Conservation (phyloP, 2,797 vertebrate genomes). For the Prunella strophiata region DNA sequence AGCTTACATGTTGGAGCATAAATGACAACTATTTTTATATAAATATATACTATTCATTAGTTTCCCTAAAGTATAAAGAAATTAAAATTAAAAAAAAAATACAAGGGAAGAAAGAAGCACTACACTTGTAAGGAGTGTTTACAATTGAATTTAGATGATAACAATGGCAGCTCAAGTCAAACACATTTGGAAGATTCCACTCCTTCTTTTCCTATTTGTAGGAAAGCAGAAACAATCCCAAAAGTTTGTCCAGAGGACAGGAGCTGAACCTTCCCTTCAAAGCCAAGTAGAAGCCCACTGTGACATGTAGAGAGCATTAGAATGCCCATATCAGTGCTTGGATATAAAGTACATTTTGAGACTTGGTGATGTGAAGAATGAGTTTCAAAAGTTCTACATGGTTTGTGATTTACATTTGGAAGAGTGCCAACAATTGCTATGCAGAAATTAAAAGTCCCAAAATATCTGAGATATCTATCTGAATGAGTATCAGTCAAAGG, state of each 20-base stretch:
- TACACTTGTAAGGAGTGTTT: neutral
- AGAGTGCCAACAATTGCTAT: neutral
- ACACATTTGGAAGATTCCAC: neutral
- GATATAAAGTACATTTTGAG: neutral
- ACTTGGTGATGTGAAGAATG: neutral
- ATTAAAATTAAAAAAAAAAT: rapidly evolving
- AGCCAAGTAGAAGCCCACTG: neutral
- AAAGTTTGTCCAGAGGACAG: neutral
- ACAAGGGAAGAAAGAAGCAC: neutral
- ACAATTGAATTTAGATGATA: neutral
- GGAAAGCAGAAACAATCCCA: neutral
- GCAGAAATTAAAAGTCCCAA: neutral
- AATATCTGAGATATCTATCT: constrained; percentile 17
- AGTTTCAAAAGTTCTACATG: neutral
- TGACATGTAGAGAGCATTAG: neutral
- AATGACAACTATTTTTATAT: neutral
- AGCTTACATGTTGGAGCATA: neutral
- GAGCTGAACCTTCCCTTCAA: neutral
- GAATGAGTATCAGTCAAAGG: neutral
- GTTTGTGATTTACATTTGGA: neutral
- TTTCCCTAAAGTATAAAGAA: neutral
- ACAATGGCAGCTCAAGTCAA: neutral
- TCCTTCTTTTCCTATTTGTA: neutral
- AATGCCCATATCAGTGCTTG: neutral
- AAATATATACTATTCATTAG: neutral